phyloP scores from a whole-genome alignment of 2,797 vertebrate genomes.

The Crax fasciolata region DNA sequence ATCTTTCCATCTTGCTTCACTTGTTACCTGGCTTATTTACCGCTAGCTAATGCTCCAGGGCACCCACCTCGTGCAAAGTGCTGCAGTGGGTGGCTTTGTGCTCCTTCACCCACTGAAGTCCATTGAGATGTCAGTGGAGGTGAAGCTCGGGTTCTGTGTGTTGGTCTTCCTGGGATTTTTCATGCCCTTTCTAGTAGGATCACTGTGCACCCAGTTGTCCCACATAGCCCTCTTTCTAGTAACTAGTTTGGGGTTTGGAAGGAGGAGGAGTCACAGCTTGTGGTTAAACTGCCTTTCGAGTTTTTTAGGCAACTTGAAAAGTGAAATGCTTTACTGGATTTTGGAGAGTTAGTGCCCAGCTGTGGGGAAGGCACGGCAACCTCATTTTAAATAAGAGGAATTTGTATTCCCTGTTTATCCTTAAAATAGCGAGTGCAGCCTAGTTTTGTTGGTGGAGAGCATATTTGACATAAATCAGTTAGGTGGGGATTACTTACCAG shows the following conservation, averaged over 20 bases:
- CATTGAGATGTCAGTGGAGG: neutral
- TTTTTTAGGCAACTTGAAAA: neutral
- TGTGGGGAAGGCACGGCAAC: neutral
- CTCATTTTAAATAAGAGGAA: neutral
- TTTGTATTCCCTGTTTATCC: neutral
- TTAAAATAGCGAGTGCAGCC: neutral
- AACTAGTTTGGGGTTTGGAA: neutral
- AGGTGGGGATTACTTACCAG: neutral
- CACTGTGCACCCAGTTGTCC: neutral
- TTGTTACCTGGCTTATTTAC: neutral
- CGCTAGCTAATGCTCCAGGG: neutral
- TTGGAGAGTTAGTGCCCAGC: neutral
- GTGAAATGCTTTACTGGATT: neutral
- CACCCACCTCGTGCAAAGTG: fast-evolving
- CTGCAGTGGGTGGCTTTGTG: neutral
- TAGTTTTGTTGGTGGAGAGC: neutral
- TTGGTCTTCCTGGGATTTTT: neutral
- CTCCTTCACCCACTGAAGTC: neutral
- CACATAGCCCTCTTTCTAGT: neutral
- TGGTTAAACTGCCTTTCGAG: neutral
- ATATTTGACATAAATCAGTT: neutral
- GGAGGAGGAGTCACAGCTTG: neutral
- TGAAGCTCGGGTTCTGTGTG: neutral
- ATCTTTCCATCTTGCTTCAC: neutral
- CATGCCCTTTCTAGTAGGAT: neutral